Percentiles rank a stretch among this genome's conserved stretches.
Evolutionary conservation across 2,113 vertebrate species (phyloP).

Genomic region (Heterotis niloticus): DNA sequence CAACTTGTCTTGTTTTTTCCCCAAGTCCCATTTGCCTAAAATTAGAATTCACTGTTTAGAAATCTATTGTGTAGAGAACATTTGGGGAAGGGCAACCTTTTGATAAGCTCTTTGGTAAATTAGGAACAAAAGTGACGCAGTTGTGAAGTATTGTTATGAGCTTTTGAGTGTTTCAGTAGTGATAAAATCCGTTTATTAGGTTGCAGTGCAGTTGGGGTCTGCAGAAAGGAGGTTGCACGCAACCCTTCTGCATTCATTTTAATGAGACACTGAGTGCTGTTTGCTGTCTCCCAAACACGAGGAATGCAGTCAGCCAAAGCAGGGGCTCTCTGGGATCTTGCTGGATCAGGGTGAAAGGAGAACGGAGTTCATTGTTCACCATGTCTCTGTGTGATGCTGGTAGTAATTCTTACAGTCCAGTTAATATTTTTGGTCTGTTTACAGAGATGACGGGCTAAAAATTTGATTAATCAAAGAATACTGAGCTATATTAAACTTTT

Average conservation of each 20-base stretch:
- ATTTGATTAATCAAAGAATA: conserved; percentile 27
- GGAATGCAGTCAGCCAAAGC: conserved; percentile 38
- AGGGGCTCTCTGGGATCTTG: conserved; percentile 42
- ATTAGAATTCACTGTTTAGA: too few relatives aligned
- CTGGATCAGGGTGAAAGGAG: conserved; percentile 32
- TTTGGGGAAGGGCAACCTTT: too few relatives aligned
- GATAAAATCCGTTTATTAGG: background rate
- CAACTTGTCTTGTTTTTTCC: too few relatives aligned
- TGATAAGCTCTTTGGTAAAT: too few relatives aligned
- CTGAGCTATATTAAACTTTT: background rate
- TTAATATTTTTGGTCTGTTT: conserved; percentile 43
- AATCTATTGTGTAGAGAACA: too few relatives aligned
- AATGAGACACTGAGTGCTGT: background rate
- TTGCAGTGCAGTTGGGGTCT: background rate
- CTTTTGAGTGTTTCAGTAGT: background rate
- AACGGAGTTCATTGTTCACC: conserved; percentile 45
- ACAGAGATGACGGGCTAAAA: conserved; percentile 29
- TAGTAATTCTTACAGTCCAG: conserved; percentile 41
- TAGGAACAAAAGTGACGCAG: too few relatives aligned
- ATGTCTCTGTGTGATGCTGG: conserved; percentile 36
- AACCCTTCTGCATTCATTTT: background rate
- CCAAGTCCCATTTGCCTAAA: too few relatives aligned
- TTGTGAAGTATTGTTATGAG: background rate
- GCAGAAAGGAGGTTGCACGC: background rate
- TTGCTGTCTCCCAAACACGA: conserved; percentile 29